Conservation (phyloP, 1,140 invertebrate species). For the Aphaenogaster floridana region DNA sequence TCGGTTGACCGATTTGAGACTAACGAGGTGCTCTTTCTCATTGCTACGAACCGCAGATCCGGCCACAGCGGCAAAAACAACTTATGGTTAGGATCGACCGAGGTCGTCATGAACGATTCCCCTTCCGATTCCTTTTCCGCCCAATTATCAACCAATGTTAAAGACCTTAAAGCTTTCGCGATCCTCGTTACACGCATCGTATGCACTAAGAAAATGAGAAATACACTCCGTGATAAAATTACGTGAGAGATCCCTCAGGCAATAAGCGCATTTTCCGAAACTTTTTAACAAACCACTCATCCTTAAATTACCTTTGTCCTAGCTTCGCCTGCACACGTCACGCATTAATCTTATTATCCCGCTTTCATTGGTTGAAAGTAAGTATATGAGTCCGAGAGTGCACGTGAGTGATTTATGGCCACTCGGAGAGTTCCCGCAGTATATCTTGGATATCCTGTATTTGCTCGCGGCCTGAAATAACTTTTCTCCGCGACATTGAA, state of each 20-base stretch:
- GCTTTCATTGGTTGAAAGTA: constrained; percentile 60
- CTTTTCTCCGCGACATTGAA: constrained; percentile 23
- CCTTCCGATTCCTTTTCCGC: not conserved
- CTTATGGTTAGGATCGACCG: constrained; percentile 25
- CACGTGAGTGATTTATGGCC: constrained; percentile 60
- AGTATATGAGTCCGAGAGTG: constrained; percentile 56
- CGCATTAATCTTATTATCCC: constrained; percentile 63
- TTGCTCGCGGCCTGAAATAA: constrained; percentile 32
- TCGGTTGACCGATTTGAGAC: constrained; percentile 72
- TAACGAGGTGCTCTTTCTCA: constrained; percentile 69
- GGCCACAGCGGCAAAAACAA: constrained; percentile 46
- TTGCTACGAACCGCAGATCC: constrained; percentile 42
- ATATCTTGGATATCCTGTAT: constrained; percentile 57
- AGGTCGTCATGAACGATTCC: constrained; percentile 11
- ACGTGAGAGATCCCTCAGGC: not conserved
- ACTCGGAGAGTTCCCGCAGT: constrained; percentile 51
- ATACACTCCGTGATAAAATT: not conserved
- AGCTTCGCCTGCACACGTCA: constrained; percentile 50
- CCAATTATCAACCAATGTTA: constrained; percentile 38
- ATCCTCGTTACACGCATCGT: constrained; percentile 11
- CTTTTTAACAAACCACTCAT: constrained; percentile 24
- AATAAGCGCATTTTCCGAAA: not conserved
- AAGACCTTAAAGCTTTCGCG: not conserved
- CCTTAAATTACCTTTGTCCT: constrained; percentile 60
- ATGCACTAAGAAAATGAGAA: not conserved